A percentile compares a stretch with the other conserved stretches of the same genome.
Evolutionary conservation across 1,140 invertebrate genomes (phyloP).

Genomic region (Ericerus pela): DNA sequence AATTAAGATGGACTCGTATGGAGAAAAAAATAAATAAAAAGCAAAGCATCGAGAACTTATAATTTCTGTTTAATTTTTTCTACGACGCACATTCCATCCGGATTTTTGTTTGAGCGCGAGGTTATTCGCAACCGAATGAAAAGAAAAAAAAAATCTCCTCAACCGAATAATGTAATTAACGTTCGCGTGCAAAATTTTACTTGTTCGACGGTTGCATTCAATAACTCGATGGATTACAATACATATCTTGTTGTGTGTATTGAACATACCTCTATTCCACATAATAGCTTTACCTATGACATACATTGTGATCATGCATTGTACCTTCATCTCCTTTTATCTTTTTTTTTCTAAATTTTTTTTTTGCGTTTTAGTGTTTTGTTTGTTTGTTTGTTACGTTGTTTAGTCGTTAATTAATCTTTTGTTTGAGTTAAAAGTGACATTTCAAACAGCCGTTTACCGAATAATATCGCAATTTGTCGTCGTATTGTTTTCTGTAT

Average conservation of each 20-base stretch:
- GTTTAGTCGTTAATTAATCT: slow-evolving; percentile 10
- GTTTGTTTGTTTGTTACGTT: slow-evolving; percentile 3
- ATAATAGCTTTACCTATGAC: neutral
- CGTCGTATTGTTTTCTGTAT: neutral
- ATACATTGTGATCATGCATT: neutral
- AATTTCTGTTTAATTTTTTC: no score
- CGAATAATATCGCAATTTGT: slow-evolving; percentile 11
- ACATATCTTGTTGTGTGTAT: neutral
- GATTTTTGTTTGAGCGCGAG: no score
- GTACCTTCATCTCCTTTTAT: neutral
- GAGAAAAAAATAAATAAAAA: no score
- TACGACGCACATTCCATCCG: no score
- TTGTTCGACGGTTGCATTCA: slow-evolving; percentile 6
- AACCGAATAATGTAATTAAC: no score
- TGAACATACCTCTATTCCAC: slow-evolving; percentile 3
- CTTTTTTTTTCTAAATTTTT: neutral
- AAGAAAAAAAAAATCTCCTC: no score
- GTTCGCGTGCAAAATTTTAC: no score
- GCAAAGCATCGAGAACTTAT: no score
- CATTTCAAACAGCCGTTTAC: slow-evolving; percentile 9
- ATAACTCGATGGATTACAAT: neutral
- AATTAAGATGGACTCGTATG: no score
- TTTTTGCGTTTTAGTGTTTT: no score
- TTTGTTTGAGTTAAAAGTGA: slow-evolving; percentile 11
- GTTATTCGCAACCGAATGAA: no score